phyloP scores from a whole-genome alignment of 1,140 invertebrate species.

The Zeugodacus cucurbitae region DNA sequence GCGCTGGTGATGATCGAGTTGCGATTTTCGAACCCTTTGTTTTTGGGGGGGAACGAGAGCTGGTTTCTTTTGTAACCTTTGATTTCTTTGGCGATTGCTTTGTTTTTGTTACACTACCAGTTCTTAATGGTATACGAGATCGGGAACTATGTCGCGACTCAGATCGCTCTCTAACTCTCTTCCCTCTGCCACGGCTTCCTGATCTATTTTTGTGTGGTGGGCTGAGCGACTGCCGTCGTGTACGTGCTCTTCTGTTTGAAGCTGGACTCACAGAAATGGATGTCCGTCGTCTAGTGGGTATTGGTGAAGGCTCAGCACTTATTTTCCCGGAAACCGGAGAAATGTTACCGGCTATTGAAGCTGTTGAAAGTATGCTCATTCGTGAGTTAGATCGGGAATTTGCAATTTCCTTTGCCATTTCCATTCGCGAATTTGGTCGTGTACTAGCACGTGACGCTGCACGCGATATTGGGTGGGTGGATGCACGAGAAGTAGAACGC shows the following conservation, averaged over 20 bases:
- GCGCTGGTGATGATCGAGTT: not conserved
- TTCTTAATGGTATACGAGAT: constrained; percentile 56
- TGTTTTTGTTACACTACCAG: not conserved
- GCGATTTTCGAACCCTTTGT: not conserved
- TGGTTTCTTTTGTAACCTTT: not conserved
- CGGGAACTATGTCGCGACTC: constrained; percentile 49
- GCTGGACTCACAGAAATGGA: constrained; percentile 57
- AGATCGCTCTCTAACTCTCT: not conserved
- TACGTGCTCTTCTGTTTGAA: not conserved
- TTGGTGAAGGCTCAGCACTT: constrained; percentile 12
- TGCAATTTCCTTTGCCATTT: constrained; percentile 49
- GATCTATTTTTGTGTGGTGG: constrained; percentile 43
- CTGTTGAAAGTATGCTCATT: constrained; percentile 54
- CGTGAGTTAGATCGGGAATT: constrained; percentile 59
- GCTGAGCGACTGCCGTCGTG: constrained; percentile 52
- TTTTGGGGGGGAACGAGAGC: not conserved
- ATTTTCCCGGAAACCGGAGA: constrained; percentile 50
- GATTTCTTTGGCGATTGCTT: constrained; percentile 45
- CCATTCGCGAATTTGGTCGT: constrained; percentile 52
- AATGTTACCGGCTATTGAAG: constrained; percentile 50
- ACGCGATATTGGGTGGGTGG: constrained; percentile 42
- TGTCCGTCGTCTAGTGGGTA: constrained; percentile 42
- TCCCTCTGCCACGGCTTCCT: constrained; percentile 29
- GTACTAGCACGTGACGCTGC: constrained; percentile 41
- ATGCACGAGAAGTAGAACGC: constrained; percentile 48